phyloP scores from a whole-genome alignment of 2,113 vertebrate species.

The Campylomormyrus numenius region DNA sequence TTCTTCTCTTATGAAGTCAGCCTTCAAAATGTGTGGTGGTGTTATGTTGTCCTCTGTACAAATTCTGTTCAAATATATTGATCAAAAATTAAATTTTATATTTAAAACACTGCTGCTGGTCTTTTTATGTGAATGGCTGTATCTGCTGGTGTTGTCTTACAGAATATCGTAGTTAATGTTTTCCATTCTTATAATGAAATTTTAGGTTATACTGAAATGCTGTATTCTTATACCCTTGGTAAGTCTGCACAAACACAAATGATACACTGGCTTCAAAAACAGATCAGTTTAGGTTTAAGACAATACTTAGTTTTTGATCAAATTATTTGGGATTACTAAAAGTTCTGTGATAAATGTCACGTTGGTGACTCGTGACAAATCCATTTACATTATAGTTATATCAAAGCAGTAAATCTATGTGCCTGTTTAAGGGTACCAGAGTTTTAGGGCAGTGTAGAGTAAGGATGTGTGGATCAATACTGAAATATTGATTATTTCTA shows the following conservation, averaged over 20 bases:
- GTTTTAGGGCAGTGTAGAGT: not conserved
- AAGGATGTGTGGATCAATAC: not conserved
- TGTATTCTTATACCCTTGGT: not conserved
- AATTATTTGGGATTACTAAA: not conserved
- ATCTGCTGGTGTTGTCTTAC: not conserved
- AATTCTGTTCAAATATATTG: slow-evolving; percentile 3
- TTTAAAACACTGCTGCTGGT: not conserved
- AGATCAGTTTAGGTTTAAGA: not conserved
- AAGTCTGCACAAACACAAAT: not conserved
- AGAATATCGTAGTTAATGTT: not conserved
- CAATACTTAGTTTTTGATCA: not conserved
- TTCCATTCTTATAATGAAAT: not conserved
- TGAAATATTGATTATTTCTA: not conserved
- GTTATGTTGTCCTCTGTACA: slow-evolving; percentile 15
- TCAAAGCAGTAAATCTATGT: not conserved
- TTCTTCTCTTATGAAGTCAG: not conserved
- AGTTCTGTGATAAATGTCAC: not conserved
- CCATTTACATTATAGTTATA: not conserved
- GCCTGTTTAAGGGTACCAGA: not conserved
- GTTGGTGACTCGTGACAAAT: not conserved
- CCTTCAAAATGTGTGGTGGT: not conserved
- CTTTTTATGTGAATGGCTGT: not conserved
- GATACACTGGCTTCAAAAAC: not conserved
- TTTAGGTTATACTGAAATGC: not conserved
- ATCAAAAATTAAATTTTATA: slow-evolving; percentile 21